Conservation (phyloP, 2,113 vertebrate species). For the Ornithorhynchus anatinus region DNA sequence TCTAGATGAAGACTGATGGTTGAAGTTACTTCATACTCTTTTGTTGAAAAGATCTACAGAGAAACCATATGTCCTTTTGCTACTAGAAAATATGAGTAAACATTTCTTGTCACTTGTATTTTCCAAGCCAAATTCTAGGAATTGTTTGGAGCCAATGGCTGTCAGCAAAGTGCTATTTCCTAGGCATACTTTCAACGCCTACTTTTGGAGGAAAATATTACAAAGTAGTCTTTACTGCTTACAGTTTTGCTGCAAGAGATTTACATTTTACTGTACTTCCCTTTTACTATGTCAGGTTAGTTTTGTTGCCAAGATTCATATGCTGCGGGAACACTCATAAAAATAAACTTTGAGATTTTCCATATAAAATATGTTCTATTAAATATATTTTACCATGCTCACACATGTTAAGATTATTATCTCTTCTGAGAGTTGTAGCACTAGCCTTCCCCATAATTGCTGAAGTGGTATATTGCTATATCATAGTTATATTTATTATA, state of each 20-base stretch:
- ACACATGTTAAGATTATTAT: background rate
- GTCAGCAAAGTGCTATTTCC: constrained; percentile 43
- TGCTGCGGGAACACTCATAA: background rate
- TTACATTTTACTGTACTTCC: constrained; percentile 40
- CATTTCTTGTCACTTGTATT: constrained; percentile 59
- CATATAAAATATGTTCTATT: background rate
- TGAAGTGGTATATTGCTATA: constrained; percentile 33
- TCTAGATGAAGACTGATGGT: no score
- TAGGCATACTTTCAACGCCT: background rate
- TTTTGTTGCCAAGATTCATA: background rate
- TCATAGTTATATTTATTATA: background rate
- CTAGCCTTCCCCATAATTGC: constrained; percentile 18
- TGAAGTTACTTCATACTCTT: no score
- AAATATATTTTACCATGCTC: constrained; percentile 6
- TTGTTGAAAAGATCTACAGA: no score
- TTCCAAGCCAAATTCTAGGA: constrained; percentile 57
- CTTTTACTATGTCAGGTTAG: background rate
- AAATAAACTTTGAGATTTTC: background rate
- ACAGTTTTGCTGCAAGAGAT: constrained; percentile 48
- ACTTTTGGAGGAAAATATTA: constrained; percentile 42
- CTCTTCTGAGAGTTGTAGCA: constrained; percentile 30
- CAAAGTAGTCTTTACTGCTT: constrained; percentile 61
- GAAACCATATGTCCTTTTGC: no score
- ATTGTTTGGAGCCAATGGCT: constrained; percentile 39
- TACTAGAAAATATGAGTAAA: no score